These are phyloP conservation scores for Syngnathus scovelli DNA, from an alignment of 2,113 vertebrate genomes.

Conservation along the genomic window DNA sequence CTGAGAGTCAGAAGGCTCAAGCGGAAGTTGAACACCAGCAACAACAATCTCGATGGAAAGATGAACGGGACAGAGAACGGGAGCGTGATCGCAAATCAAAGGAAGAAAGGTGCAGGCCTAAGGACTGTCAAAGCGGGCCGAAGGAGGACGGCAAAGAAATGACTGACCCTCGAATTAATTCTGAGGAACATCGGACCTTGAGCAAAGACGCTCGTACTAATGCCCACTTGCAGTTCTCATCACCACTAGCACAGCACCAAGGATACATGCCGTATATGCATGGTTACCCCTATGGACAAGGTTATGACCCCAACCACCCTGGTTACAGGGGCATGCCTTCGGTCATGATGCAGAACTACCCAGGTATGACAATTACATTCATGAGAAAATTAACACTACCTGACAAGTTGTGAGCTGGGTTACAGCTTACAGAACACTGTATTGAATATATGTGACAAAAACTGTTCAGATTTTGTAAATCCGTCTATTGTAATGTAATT, in stretches of 20 bases:
- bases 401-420: neutral
- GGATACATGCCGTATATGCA: constrained; percentile 98
- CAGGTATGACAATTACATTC: constrained; percentile 74
- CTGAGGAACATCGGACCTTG: constrained; percentile 83
- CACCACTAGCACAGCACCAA: constrained; percentile 91
- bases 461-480: too few relatives aligned
- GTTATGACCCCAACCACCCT: constrained; percentile 93
- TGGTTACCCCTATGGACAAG: constrained; percentile 94
- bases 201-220: constrained; percentile 88
- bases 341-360: constrained; percentile 99
- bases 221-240: constrained; percentile 89
- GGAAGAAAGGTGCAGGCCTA: constrained; percentile 84
- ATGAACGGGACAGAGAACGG: constrained; percentile 70
- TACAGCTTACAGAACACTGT: too few relatives aligned
- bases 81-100: constrained; percentile 90
- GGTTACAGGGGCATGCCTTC: constrained; percentile 93
- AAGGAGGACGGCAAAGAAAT: constrained; percentile 90
- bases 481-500: too few relatives aligned
- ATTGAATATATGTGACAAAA: too few relatives aligned
- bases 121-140: constrained; percentile 74
- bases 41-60: constrained; percentile 81
- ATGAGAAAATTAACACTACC: neutral
- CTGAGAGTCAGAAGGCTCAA: constrained; percentile 86
- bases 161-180: constrained; percentile 73
- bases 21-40: constrained; percentile 85